phyloP scores from a whole-genome alignment of 2,113 vertebrate species.

The Dromiciops gliroides region DNA sequence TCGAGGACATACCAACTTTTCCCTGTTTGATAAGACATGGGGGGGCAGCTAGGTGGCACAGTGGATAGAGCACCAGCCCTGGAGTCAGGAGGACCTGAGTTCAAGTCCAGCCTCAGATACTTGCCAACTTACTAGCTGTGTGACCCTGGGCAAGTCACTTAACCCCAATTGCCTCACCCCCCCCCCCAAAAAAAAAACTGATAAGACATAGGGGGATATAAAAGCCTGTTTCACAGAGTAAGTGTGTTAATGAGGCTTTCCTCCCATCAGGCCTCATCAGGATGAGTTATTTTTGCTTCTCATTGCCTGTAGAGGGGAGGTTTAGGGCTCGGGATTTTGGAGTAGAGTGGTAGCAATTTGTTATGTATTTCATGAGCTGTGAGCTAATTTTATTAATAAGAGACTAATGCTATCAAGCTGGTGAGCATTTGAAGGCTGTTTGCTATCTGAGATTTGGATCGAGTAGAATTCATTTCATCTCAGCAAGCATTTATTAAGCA shows the following conservation, averaged over 20 bases:
- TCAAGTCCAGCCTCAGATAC: no score
- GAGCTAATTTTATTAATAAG: constrained; percentile 15
- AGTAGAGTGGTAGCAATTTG: constrained; percentile 2
- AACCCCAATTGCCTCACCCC: no score
- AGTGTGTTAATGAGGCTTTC: constrained; percentile 18
- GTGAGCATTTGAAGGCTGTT: background rate
- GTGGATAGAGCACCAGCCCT: no score
- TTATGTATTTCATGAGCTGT: background rate
- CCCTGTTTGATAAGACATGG: background rate
- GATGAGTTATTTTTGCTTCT: constrained; percentile 32
- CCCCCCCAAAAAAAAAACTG: no score
- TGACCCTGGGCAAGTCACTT: no score
- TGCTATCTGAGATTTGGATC: background rate
- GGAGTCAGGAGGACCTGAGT: no score
- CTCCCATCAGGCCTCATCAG: constrained; percentile 7
- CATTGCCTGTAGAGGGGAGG: background rate
- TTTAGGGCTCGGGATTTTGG: constrained; percentile 20
- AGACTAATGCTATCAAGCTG: background rate
- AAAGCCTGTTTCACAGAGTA: background rate
- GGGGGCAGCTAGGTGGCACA: no score
- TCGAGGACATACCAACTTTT: constrained; percentile 11
- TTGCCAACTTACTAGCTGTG: no score
- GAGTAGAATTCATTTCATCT: constrained; percentile 3
- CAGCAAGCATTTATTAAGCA: background rate
- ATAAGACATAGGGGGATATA: background rate